A percentile compares a stretch with the other conserved stretches of the same genome.
phyloP scores from a whole-genome alignment of 2,113 vertebrate genomes.

The Uria aalge region DNA sequence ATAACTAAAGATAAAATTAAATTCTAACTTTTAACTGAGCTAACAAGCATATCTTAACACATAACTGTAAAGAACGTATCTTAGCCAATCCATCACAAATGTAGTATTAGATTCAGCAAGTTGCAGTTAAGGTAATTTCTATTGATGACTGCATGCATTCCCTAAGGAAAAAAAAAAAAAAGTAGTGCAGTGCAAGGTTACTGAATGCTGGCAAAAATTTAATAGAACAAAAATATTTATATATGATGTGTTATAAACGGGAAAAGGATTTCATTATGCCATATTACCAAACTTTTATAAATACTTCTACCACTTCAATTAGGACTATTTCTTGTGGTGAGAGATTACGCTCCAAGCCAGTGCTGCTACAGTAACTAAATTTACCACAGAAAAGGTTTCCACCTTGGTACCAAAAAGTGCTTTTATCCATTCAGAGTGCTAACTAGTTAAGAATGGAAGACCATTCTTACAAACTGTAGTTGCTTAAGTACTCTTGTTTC shows the following conservation, averaged over 20 bases:
- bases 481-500: neutral
- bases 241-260: neutral
- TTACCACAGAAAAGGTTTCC: neutral
- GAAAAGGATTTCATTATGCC: neutral
- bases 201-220: neutral
- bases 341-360: neutral
- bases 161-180: neutral
- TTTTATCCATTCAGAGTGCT: neutral
- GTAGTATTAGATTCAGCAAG: neutral
- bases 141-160: neutral
- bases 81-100: neutral
- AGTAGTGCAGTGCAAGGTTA: neutral
- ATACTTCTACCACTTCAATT: neutral
- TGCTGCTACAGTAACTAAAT: neutral
- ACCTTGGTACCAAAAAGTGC: neutral
- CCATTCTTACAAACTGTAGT: neutral
- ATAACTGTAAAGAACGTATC: neutral
- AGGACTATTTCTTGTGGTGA: neutral
- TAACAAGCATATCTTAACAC: neutral
- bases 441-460: neutral
- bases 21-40: neutral
- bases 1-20: neutral
- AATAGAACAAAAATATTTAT: neutral
- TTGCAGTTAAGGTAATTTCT: neutral
- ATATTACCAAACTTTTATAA: neutral